phyloP scores from a whole-genome alignment of 2,888 invertebrate genomes.

The Plagodis pulveraria region DNA sequence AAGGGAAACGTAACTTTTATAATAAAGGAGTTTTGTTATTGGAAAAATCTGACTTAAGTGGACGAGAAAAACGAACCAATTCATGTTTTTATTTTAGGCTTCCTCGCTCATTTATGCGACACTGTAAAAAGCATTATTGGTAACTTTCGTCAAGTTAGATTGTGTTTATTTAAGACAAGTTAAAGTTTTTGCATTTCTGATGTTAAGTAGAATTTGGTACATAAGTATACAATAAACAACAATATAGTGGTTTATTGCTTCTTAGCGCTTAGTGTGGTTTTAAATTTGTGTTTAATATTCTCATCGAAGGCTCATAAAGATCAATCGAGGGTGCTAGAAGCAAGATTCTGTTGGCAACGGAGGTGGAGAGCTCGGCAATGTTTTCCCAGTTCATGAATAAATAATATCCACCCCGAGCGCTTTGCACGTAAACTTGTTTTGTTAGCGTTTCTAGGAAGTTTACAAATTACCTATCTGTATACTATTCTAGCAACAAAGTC shows the following conservation, averaged over 20 bases:
- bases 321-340: slow-evolving; percentile 35
- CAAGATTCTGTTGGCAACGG: slow-evolving; percentile 40
- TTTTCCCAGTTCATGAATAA: slow-evolving; percentile 63
- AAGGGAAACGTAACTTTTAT: slow-evolving; percentile 7
- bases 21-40: slow-evolving; percentile 15
- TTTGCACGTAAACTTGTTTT: slow-evolving; percentile 46
- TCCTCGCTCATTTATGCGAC: background rate
- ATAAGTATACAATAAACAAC: too few relatives aligned
- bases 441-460: slow-evolving; percentile 32
- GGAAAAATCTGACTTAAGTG: slow-evolving; percentile 4
- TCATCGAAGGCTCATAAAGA: slow-evolving; percentile 16
- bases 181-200: background rate
- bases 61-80: slow-evolving; percentile 1
- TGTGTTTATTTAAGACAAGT: background rate
- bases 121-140: slow-evolving; percentile 1
- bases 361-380: slow-evolving; percentile 48
- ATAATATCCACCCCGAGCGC: slow-evolving; percentile 45
- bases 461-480: slow-evolving; percentile 26
- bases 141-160: background rate
- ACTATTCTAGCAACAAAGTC: slow-evolving; percentile 17
- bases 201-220: too few relatives aligned
- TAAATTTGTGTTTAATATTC: background rate
- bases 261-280: background rate
- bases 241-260: too few relatives aligned
- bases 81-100: background rate